Base-by-base conservation (phyloP, 2,113 vertebrate species). In the Muntiacus reevesi region DNA sequence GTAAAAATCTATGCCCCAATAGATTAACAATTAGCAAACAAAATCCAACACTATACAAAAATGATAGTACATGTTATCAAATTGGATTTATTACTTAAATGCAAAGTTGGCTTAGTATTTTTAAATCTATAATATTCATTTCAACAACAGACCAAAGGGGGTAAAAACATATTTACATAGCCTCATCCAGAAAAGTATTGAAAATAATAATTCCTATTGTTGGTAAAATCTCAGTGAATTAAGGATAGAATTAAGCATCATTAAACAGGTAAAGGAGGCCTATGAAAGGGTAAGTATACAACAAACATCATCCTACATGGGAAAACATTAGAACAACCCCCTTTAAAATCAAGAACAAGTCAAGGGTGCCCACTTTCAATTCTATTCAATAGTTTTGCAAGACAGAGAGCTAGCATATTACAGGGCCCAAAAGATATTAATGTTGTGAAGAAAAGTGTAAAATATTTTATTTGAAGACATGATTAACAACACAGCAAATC, bases 141-240 rank as follows among this genome's bases (percentile, higher is more conserved):
- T 84, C 13, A 57, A n/a, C 55, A 23, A 89, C 59, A 85, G 43
- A 67, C 27, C 21, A 57, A 62, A n/a, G 6, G 15, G 7, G 28
- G 23, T 16, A 78, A 28, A 71, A 55, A n/a, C 23, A 87, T 25
- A 92, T 57, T 64, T 54, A 30, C 6, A 87, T 64, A 3, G 2
- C 25, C 30, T 64, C 4, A 64, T 85, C 8, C 36, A 92, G 23
- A 87, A 94, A 93, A 79, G 2, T 25, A 90, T 27, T 87, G 27
- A 93, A 67, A 92, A 76, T 59, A 89, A 28, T 79, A 67, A 59
- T 89, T 82, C n/a, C 11, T 36, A 50, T 60, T 59, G 79, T n/a
- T 95, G 33, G 15, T 57, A 87, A 95, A 84, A 79, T 89, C 28
- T 96, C 30, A 43, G 9, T 40, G 87, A 95, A n/a, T 85, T 89